These are phyloP conservation scores for Mnemiopsis leidyi DNA, from an alignment of 37 sponge, comb jelly and placozoan genomes.

Conservation along the genomic window DNA sequence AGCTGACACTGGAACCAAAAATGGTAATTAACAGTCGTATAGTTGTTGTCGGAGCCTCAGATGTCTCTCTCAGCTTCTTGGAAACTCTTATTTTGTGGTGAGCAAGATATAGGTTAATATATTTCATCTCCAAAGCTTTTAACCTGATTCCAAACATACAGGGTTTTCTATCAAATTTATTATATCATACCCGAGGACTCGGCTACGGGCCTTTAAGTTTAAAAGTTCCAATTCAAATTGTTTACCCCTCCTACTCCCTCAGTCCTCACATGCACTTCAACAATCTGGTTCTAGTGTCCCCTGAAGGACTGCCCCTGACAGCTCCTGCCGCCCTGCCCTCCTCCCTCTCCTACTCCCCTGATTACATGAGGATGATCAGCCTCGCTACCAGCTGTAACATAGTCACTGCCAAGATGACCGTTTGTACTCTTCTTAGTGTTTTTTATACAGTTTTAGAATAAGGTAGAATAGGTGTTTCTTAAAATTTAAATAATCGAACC, in stretches of 20 bases:
- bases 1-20: conserved; percentile 92
- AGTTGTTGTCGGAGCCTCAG: conserved; percentile 92
- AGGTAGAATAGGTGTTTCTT: background rate
- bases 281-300: conserved; percentile 84
- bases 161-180: too few species aligned
- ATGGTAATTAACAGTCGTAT: conserved; percentile 81
- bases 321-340: conserved; percentile 28
- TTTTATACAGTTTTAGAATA: background rate
- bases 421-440: background rate
- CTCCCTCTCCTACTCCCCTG: conserved; percentile 41
- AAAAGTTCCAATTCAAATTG: too few species aligned
- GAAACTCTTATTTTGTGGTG: conserved; percentile 72
- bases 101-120: too few species aligned
- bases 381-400: conserved; percentile 57
- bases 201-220: too few species aligned
- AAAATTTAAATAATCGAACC: background rate
- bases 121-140: too few species aligned
- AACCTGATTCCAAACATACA: too few species aligned
- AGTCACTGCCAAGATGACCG: conserved; percentile 28
- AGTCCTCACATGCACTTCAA: conserved; percentile 93
- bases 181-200: too few species aligned
- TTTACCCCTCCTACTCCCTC: background rate
- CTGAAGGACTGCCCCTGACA: conserved; percentile 74
- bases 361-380: conserved; percentile 28
- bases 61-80: conserved; percentile 81